Conservation (phyloP, 2,888 invertebrate genomes). For the Hyalella azteca region DNA sequence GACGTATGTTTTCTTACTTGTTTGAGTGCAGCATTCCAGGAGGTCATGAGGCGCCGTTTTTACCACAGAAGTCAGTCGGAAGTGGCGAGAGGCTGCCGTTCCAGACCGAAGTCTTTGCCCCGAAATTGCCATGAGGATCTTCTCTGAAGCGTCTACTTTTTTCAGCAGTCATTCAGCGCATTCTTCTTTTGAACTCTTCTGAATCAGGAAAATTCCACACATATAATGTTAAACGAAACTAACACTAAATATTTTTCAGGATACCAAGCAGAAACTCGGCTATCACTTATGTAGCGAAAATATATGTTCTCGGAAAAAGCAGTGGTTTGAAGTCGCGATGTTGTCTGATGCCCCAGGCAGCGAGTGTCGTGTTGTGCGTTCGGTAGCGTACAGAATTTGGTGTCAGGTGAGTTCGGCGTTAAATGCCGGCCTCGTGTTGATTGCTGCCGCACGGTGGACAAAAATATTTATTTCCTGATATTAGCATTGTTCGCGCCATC, state of each 20-base stretch:
- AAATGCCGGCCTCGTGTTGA: background rate
- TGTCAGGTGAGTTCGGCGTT: background rate
- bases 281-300: too few relatives aligned
- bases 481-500: background rate
- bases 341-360: background rate
- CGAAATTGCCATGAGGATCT: too few relatives aligned
- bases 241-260: too few relatives aligned
- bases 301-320: too few relatives aligned
- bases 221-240: too few relatives aligned
- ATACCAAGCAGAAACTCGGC: too few relatives aligned
- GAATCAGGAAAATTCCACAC: too few relatives aligned
- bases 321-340: too few relatives aligned
- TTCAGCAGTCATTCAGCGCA: too few relatives aligned
- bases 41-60: constrained; percentile 6
- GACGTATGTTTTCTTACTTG: background rate
- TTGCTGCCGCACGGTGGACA: background rate
- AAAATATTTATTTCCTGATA: constrained; percentile 4
- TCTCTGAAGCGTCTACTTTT: too few relatives aligned
- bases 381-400: background rate
- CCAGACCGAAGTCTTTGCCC: background rate
- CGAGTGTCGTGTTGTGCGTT: background rate
- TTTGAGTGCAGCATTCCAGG: background rate
- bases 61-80: constrained; percentile 29
- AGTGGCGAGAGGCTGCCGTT: constrained; percentile 22
- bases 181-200: too few relatives aligned